Evolutionary conservation across 2,888 invertebrate species (phyloP).

Genomic region (Dastarcus helophoroides): DNA sequence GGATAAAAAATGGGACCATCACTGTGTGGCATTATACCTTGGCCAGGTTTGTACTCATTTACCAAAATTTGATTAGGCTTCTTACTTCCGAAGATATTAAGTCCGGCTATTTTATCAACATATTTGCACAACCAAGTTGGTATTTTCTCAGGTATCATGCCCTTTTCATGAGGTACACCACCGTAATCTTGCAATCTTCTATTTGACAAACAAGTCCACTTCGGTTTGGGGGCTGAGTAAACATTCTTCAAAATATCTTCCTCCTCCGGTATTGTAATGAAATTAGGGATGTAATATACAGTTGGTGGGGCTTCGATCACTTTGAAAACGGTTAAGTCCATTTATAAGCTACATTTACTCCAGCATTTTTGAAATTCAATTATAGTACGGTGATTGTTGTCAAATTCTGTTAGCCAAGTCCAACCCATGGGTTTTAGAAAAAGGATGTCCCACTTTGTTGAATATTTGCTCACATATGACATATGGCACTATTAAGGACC

Average conservation of each 20-base stretch:
- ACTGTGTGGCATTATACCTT: constrained; percentile 95
- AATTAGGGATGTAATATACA: constrained; percentile 77
- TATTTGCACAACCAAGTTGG: constrained; percentile 73
- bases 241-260: constrained; percentile 58
- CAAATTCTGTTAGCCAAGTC: no score
- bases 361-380: no score
- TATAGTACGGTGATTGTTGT: no score
- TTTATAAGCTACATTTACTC: no score
- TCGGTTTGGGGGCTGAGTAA: constrained; percentile 75
- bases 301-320: constrained; percentile 44
- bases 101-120: constrained; percentile 54
- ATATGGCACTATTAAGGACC: no score
- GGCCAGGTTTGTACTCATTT: constrained; percentile 87
- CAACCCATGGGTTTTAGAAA: no score
- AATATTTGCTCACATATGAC: no score
- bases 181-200: constrained; percentile 97
- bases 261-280: constrained; percentile 66
- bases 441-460: no score
- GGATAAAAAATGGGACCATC: constrained; percentile 94
- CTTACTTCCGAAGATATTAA: constrained; percentile 59
- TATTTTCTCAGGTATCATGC: constrained; percentile 84
- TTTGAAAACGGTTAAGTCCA: constrained; percentile 8
- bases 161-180: constrained; percentile 84
- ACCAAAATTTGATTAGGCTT: constrained; percentile 87
- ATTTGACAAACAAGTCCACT: constrained; percentile 89